phyloP scores from a whole-genome alignment of 1,140 invertebrate species.

The Chrysopa pallens region DNA sequence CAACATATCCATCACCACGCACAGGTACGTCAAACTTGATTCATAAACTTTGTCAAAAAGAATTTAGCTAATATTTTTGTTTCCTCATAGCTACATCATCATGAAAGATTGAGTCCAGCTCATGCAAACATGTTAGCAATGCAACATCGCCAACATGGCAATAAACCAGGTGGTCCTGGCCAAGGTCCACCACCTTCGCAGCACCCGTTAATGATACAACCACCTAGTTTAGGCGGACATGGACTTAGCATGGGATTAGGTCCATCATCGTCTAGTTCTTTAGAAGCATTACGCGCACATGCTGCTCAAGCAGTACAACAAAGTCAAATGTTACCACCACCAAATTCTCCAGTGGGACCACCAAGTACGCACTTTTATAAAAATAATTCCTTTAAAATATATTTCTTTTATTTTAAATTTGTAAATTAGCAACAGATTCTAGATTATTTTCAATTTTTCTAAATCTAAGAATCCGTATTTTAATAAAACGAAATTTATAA shows the following conservation, averaged over 20 bases:
- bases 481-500: too few relatives aligned
- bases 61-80: neutral
- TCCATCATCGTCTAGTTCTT: constrained; percentile 28
- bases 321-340: constrained; percentile 16
- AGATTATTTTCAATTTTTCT: too few relatives aligned
- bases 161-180: constrained; percentile 6
- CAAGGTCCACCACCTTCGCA: constrained; percentile 29
- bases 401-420: too few relatives aligned
- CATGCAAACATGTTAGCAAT: neutral
- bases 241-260: constrained; percentile 9
- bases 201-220: constrained; percentile 43
- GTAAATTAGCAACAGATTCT: too few relatives aligned
- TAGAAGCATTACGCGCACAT: constrained; percentile 36
- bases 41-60: neutral
- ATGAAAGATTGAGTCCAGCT: neutral
- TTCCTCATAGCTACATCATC: neutral
- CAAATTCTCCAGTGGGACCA: constrained; percentile 31
- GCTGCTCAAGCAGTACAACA: constrained; percentile 36
- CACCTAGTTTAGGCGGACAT: constrained; percentile 19
- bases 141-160: neutral
- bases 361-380: constrained; percentile 13
- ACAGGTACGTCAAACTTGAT: neutral
- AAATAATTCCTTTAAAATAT: constrained; percentile 8
- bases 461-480: too few relatives aligned
- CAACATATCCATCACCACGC: neutral